These are phyloP conservation scores for Oscheius onirici DNA, from an alignment of 2,888 invertebrate species.

Conservation along the genomic window DNA sequence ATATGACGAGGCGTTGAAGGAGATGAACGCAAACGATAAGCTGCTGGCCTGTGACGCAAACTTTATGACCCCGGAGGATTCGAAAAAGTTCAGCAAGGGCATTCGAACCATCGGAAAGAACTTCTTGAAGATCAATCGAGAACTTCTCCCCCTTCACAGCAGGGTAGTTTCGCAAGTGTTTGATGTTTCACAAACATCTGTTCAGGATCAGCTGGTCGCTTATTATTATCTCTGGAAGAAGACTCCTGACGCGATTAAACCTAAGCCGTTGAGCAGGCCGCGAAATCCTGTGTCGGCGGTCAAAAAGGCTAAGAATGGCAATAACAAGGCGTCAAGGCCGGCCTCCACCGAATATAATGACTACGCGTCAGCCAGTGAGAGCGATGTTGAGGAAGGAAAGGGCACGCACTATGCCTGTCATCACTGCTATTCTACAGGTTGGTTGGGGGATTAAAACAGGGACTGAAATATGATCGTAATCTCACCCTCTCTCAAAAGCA, in stretches of 20 bases:
- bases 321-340: conserved; percentile 63
- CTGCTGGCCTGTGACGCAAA: conserved; percentile 57
- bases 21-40: conserved; percentile 56
- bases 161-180: conserved; percentile 76
- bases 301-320: conserved; percentile 52
- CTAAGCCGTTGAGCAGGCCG: conserved; percentile 77
- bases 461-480: not conserved
- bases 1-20: conserved; percentile 90
- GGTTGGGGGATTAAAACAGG: conserved; percentile 62
- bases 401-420: conserved; percentile 82
- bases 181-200: not conserved
- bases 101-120: conserved; percentile 98
- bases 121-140: conserved; percentile 95
- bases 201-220: conserved; percentile 90
- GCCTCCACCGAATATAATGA: conserved; percentile 75
- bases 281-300: conserved; percentile 41
- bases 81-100: conserved; percentile 87
- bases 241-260: conserved; percentile 95
- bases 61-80: conserved; percentile 66
- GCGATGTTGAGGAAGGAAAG: conserved; percentile 75
- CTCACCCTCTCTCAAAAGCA: not conserved
- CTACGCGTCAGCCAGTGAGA: conserved; percentile 77
- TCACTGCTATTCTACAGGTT: conserved; percentile 82
- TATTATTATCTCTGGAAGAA: conserved; percentile 99
- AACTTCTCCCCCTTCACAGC: conserved; percentile 93